Percentiles rank a stretch among this genome's conserved stretches.
These are phyloP conservation scores for Notolabrus celidotus DNA, from an alignment of 2,797 vertebrate species.

Conservation along the genomic window DNA sequence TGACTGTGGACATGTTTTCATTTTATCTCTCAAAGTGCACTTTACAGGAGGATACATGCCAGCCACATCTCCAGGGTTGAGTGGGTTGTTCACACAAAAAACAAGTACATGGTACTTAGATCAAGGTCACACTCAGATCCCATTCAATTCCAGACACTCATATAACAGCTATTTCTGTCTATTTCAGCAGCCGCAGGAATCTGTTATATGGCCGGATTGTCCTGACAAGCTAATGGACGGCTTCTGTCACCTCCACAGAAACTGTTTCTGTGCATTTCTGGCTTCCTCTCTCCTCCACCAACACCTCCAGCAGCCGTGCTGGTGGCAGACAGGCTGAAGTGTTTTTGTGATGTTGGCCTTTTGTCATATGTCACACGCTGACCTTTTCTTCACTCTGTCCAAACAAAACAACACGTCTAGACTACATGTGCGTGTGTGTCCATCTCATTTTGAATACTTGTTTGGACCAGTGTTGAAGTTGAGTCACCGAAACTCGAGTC, in stretches of 20 bases:
- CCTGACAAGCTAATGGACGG: conserved; percentile 33
- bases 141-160: conserved; percentile 42
- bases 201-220: conserved; percentile 23
- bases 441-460: conserved; percentile 25
- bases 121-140: conserved; percentile 42
- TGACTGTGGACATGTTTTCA: conserved; percentile 41
- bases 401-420: conserved; percentile 38
- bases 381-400: conserved; percentile 70
- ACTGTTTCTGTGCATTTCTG: conserved; percentile 38
- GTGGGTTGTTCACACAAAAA: conserved; percentile 31
- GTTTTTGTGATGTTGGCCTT: conserved; percentile 75
- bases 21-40: conserved; percentile 42
- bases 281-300: conserved; percentile 24
- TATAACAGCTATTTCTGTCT: conserved; percentile 19
- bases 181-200: conserved; percentile 35
- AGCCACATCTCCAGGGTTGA: conserved; percentile 49
- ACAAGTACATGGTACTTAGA: conserved; percentile 44
- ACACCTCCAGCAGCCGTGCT: conserved; percentile 53
- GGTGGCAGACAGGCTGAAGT: conserved; percentile 62
- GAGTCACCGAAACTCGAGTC: too few relatives aligned
- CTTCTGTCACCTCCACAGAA: conserved; percentile 47
- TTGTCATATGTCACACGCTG: conserved; percentile 76
- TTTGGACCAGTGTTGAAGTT: too few relatives aligned
- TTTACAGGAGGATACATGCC: conserved; percentile 41
- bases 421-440: conserved; percentile 23